Evolutionary conservation across 2,888 invertebrate species (phyloP).

Genomic region (Andrena fulva): DNA sequence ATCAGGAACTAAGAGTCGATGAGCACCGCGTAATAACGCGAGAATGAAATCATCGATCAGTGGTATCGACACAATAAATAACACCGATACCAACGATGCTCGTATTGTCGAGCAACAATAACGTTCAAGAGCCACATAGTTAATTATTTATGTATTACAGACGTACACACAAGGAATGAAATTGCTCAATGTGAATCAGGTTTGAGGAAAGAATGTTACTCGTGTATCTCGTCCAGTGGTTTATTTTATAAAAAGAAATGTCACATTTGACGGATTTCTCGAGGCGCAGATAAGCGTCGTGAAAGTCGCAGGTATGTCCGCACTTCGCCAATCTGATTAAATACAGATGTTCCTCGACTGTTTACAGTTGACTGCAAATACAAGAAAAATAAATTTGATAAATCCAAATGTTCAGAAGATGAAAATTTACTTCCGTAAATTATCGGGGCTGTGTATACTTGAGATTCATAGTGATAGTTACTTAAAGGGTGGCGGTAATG

Average conservation of each 20-base stretch:
- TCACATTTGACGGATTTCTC: neutral
- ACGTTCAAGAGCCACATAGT: neutral
- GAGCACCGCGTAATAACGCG: slow-evolving; percentile 22
- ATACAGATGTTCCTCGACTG: neutral
- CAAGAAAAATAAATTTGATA: neutral
- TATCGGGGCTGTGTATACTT: too few species aligned
- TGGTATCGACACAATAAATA: slow-evolving; percentile 17
- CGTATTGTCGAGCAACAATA: neutral
- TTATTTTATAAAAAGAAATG: slow-evolving; percentile 12
- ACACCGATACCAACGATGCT: neutral
- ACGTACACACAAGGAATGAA: too few species aligned
- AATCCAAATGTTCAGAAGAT: too few species aligned
- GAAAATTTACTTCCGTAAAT: neutral
- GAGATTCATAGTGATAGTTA: too few species aligned
- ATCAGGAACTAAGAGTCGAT: slow-evolving; percentile 19
- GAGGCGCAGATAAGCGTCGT: neutral
- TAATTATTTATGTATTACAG: neutral
- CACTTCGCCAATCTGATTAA: neutral
- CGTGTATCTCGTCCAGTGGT: neutral
- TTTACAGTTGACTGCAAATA: neutral
- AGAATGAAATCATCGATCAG: slow-evolving; percentile 46
- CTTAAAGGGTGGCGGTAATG: too few species aligned
- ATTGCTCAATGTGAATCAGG: too few species aligned
- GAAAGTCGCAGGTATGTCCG: neutral
- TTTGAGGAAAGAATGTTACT: neutral